Evolutionary conservation across 2,797 vertebrate genomes (phyloP).

Genomic region (Borostomias antarcticus): DNA sequence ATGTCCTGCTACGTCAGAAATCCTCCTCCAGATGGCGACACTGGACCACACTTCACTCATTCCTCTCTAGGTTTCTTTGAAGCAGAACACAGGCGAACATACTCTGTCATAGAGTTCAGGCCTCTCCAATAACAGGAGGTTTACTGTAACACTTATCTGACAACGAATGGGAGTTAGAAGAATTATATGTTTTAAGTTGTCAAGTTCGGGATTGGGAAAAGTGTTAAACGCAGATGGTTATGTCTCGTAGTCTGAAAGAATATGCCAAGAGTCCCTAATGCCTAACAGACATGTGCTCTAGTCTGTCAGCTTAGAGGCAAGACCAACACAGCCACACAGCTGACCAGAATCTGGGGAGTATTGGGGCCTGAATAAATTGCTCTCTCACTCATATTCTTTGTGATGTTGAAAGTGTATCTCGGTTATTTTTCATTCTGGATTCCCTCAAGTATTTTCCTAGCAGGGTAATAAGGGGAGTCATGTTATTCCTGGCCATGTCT

Average conservation of each 20-base stretch:
- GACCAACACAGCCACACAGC: slow-evolving; percentile 50
- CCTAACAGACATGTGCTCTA: slow-evolving; percentile 52
- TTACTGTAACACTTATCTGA: slow-evolving; percentile 15
- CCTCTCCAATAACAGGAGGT: slow-evolving; percentile 31
- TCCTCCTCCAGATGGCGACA: slow-evolving; percentile 64
- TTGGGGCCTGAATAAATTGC: slow-evolving; percentile 54
- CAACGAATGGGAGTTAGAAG: slow-evolving; percentile 26
- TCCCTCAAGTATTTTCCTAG: slow-evolving; percentile 70
- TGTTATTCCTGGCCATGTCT: slow-evolving; percentile 78
- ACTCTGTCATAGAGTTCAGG: slow-evolving; percentile 5
- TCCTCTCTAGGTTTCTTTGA: slow-evolving; percentile 3
- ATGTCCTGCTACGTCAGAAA: slow-evolving; percentile 40
- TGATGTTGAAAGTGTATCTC: slow-evolving; percentile 69
- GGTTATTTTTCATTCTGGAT: slow-evolving; percentile 69
- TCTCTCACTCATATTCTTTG: slow-evolving; percentile 54
- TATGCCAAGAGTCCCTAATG: slow-evolving; percentile 50
- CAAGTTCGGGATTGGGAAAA: slow-evolving; percentile 33
- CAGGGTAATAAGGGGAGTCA: slow-evolving; percentile 71
- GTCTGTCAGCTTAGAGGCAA: slow-evolving; percentile 42
- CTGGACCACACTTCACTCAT: slow-evolving; percentile 21
- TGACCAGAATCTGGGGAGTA: slow-evolving; percentile 55
- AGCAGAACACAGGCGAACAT: neutral
- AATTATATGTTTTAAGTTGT: slow-evolving; percentile 37
- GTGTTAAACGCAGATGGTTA: slow-evolving; percentile 19
- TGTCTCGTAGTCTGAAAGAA: slow-evolving; percentile 17